Conservation (phyloP, 2,888 invertebrate genomes). For the Lathronympha strigana region DNA sequence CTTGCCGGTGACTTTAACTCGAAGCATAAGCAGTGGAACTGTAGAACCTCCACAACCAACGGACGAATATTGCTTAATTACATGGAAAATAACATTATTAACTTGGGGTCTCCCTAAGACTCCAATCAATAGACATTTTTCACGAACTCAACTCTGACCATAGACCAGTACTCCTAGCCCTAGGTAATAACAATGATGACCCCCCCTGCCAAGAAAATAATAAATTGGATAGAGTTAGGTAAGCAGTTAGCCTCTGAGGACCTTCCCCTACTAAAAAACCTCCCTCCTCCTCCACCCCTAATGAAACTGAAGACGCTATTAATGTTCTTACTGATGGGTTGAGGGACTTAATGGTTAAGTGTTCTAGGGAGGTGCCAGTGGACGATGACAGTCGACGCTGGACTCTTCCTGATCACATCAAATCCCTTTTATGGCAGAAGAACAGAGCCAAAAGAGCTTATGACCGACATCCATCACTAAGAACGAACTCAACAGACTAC, state of each 20-base stretch:
- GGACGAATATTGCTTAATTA: neutral
- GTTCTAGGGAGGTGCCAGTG: neutral
- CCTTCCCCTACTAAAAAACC: neutral
- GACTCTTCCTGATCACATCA: neutral
- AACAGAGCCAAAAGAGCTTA: neutral
- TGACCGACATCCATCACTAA: neutral
- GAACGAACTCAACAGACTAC: neutral
- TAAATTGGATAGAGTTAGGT: neutral
- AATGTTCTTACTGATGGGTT: neutral
- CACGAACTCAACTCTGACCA: neutral
- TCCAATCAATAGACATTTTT: neutral
- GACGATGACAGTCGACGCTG: neutral
- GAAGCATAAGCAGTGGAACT: neutral
- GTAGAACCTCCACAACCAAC: neutral
- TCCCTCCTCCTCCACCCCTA: rapidly evolving
- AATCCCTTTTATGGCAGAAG: neutral
- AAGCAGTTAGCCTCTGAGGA: neutral
- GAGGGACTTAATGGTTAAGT: neutral
- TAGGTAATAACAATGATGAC: neutral
- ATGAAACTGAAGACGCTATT: neutral
- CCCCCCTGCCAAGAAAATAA: neutral
- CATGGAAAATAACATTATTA: neutral
- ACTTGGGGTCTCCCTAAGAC: neutral
- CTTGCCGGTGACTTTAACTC: constrained; percentile 4
- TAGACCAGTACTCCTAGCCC: neutral